phyloP scores from a whole-genome alignment of 2,888 invertebrate genomes.

The Thymelicus lineola region DNA sequence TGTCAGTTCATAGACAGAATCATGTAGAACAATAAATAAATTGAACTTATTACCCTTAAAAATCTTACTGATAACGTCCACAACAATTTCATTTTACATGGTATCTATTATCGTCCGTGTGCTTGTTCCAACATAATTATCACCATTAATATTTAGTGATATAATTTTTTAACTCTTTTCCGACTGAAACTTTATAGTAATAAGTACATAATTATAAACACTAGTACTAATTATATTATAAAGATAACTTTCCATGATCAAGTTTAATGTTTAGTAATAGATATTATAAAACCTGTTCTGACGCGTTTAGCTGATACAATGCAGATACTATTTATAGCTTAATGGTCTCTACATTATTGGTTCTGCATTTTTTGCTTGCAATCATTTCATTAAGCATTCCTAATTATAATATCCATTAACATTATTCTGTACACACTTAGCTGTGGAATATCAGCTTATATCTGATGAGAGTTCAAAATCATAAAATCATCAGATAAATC shows the following conservation, averaged over 20 bases:
- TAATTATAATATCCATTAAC: no score
- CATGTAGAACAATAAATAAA: constrained; percentile 45
- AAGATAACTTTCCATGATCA: neutral
- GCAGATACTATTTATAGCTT: constrained; percentile 15
- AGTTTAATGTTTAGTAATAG: constrained; percentile 1
- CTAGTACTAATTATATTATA: neutral
- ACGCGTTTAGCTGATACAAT: constrained; percentile 7
- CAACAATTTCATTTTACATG: no score
- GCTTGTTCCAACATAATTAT: no score
- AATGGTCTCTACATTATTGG: constrained; percentile 5
- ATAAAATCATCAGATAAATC: neutral
- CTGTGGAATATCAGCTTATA: neutral
- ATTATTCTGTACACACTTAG: no score
- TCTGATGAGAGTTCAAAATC: neutral
- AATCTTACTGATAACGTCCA: no score
- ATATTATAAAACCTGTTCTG: constrained; percentile 8
- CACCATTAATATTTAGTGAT: no score
- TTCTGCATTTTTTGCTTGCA: constrained; percentile 13
- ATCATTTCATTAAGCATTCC: neutral
- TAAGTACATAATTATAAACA: no score
- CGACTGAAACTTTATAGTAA: no score
- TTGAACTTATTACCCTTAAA: no score
- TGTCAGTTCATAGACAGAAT: constrained; percentile 58
- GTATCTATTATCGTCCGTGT: no score
- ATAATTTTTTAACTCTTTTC: no score